These are phyloP conservation scores for Pogonus chalceus DNA, from an alignment of 1,140 invertebrate species.

Conservation along the genomic window DNA sequence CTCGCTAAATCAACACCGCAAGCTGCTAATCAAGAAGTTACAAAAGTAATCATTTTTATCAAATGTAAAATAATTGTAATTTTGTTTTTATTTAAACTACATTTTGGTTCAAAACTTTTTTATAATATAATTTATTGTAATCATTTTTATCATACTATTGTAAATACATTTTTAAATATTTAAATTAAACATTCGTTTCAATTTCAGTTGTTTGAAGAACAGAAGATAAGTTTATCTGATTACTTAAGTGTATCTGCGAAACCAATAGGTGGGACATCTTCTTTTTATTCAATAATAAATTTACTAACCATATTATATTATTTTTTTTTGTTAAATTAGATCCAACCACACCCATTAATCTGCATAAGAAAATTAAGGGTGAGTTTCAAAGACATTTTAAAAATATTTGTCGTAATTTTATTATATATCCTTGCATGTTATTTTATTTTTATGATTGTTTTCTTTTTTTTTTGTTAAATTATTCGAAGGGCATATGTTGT, in stretches of 20 bases:
- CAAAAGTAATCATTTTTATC: too few species aligned
- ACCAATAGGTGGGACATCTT: slow-evolving; percentile 19
- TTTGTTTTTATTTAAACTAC: too few species aligned
- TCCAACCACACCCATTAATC: not conserved
- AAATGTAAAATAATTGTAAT: too few species aligned
- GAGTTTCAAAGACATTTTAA: slow-evolving; percentile 7
- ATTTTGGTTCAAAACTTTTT: too few species aligned
- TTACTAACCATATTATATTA: not conserved
- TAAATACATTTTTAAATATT: too few species aligned
- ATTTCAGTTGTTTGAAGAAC: slow-evolving; percentile 25
- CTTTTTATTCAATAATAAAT: slow-evolving; percentile 9
- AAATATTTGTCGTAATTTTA: not conserved
- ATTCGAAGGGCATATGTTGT: not conserved
- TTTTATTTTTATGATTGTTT: not conserved
- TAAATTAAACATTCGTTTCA: too few species aligned
- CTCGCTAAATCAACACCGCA: too few species aligned
- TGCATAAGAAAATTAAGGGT: slow-evolving; percentile 16
- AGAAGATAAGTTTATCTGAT: slow-evolving; percentile 25
- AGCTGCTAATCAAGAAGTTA: too few species aligned
- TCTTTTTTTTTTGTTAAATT: not conserved
- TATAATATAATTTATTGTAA: too few species aligned
- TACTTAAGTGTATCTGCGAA: slow-evolving; percentile 22
- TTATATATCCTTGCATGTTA: not conserved
- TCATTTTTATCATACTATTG: too few species aligned
- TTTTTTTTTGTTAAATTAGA: not conserved